phyloP scores from a whole-genome alignment of 2,797 vertebrate species.

The Oreortyx pictus region DNA sequence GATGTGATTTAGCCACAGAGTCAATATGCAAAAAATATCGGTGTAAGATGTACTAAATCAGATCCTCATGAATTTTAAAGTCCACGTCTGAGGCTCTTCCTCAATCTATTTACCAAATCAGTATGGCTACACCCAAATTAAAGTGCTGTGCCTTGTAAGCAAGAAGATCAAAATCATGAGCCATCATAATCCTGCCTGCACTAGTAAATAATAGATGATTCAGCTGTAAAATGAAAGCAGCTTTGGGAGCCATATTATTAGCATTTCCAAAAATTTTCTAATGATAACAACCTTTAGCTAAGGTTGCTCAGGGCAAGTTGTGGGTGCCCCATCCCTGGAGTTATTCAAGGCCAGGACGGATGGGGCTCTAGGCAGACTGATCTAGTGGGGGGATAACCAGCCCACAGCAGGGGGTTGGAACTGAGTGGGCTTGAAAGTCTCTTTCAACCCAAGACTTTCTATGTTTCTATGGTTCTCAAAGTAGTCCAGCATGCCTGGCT shows the following conservation, averaged over 20 bases:
- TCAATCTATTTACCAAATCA: constrained; percentile 48
- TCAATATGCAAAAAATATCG: constrained; percentile 27
- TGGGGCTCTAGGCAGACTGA: no score
- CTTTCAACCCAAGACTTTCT: no score
- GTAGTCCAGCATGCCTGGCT: background rate
- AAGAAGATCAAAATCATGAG: constrained; percentile 23
- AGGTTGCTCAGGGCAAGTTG: no score
- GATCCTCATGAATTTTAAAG: constrained; percentile 62
- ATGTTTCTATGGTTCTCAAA: background rate
- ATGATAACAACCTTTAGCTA: background rate
- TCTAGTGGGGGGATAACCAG: no score
- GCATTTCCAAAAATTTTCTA: constrained; percentile 3
- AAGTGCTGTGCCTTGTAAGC: constrained; percentile 31
- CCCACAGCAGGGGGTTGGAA: no score
- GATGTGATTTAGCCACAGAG: constrained; percentile 29
- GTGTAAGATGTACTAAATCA: constrained; percentile 46
- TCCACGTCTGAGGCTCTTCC: constrained; percentile 30
- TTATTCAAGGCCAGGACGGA: no score
- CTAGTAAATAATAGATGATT: constrained; percentile 34
- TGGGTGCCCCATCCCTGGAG: no score
- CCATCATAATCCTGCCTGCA: constrained; percentile 12
- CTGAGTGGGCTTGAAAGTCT: no score
- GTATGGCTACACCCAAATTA: background rate
- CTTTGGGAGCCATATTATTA: background rate
- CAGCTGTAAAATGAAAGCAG: constrained; percentile 36